Percentiles rank a stretch among this genome's conserved stretches.
Evolutionary conservation across 2,797 vertebrate genomes (phyloP).

Genomic region (Parambassis ranga): DNA sequence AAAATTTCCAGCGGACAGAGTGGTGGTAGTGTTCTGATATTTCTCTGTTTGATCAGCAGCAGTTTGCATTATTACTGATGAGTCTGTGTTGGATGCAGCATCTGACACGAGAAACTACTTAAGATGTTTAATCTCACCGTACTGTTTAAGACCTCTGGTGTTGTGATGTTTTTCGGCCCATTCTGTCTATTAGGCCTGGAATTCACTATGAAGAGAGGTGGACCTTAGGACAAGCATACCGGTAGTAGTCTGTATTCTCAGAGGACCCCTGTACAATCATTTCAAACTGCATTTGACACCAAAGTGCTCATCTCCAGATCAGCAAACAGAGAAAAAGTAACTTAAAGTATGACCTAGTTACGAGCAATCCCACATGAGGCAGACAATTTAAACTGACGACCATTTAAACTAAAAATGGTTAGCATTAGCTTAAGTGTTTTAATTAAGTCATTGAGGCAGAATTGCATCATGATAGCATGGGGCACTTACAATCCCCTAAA

Average conservation of each 20-base stretch:
- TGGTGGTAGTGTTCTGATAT: background rate
- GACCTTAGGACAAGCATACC: too few relatives aligned
- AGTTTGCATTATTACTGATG: background rate
- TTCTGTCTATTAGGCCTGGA: background rate
- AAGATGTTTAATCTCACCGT: too few relatives aligned
- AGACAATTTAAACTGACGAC: slow-evolving; percentile 19
- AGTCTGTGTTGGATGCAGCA: background rate
- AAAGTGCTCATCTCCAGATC: background rate
- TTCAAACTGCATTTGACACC: background rate
- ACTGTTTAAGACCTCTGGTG: background rate
- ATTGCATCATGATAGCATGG: slow-evolving; percentile 40
- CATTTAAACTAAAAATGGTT: slow-evolving; percentile 22
- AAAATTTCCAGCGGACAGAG: too few relatives aligned
- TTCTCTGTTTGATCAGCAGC: background rate
- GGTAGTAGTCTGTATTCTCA: too few relatives aligned
- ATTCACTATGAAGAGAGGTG: background rate
- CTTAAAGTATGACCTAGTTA: background rate
- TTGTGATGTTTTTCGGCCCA: background rate
- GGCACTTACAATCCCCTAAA: slow-evolving; percentile 25
- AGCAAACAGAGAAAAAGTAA: background rate
- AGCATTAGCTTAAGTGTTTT: slow-evolving; percentile 44
- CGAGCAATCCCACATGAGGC: slow-evolving; percentile 24
- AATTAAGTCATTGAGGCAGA: slow-evolving; percentile 40
- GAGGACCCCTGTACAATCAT: background rate
- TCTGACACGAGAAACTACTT: background rate